A percentile compares a stretch with the other conserved stretches of the same genome.
These are phyloP conservation scores for Buphagus erythrorhynchus DNA, from an alignment of 2,797 vertebrate genomes.

Conservation along the genomic window DNA sequence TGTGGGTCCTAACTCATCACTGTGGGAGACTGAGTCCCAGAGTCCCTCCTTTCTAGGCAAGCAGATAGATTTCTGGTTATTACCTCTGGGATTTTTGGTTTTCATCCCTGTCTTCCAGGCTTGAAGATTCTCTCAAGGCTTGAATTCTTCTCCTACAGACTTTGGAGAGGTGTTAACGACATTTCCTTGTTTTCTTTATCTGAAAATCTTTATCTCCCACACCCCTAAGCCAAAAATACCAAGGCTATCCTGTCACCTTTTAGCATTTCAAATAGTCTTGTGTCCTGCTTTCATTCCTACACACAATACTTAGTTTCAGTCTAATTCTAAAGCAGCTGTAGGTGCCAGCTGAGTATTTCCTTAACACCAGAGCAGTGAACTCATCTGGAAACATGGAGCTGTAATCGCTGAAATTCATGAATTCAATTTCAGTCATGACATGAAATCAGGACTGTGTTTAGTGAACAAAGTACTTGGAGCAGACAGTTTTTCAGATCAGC, in stretches of 20 bases:
- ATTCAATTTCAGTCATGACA: not conserved
- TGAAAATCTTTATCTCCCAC: not conserved
- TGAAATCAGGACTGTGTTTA: not conserved
- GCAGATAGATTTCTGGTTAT: not conserved
- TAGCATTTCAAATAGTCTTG: not conserved
- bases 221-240: not conserved
- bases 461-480: not conserved
- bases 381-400: not conserved
- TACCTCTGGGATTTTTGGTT: not conserved
- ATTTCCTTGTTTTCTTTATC: not conserved
- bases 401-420: not conserved
- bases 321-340: not conserved
- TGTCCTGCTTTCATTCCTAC: not conserved
- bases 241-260: not conserved
- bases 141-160: not conserved
- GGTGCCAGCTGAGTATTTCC: not conserved
- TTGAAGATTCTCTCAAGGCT: not conserved
- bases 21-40: not conserved
- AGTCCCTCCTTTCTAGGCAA: not conserved
- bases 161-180: not conserved
- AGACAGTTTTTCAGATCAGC: not conserved
- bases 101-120: not conserved
- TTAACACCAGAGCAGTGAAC: not conserved
- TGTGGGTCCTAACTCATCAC: not conserved
- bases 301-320: not conserved